Evolutionary conservation across 2,888 invertebrate genomes (phyloP).

Genomic region (Drosophila tripunctata): DNA sequence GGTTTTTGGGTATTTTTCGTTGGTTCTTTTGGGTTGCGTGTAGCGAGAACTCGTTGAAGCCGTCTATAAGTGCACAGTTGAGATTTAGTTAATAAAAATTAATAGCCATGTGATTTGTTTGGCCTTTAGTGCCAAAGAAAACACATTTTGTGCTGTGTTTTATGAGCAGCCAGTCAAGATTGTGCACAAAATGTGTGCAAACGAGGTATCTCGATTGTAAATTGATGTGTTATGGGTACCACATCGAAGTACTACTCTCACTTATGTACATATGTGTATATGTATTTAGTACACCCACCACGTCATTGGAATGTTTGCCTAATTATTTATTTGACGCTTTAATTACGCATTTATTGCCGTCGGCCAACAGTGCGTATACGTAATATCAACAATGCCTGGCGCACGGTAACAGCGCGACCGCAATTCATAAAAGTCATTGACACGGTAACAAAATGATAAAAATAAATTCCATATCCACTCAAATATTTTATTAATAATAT

Average conservation of each 20-base stretch:
- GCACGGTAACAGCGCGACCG: slow-evolving; percentile 34
- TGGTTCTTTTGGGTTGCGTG: slow-evolving; percentile 17
- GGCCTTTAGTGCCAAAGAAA: slow-evolving; percentile 47
- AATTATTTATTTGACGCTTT: slow-evolving; percentile 74
- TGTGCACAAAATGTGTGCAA: slow-evolving; percentile 42
- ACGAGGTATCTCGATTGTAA: slow-evolving; percentile 41
- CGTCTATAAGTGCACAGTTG: slow-evolving; percentile 50
- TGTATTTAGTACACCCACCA: slow-evolving; percentile 2
- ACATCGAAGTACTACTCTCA: slow-evolving; percentile 3
- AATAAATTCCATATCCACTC: slow-evolving; percentile 32
- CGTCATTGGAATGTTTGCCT: slow-evolving; percentile 39
- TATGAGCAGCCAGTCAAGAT: slow-evolving; percentile 31
- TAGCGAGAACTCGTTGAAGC: slow-evolving; percentile 28
- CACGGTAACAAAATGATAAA: slow-evolving; percentile 42
- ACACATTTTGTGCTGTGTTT: slow-evolving; percentile 43
- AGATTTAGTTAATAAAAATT: slow-evolving; percentile 76
- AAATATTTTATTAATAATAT: slow-evolving; percentile 29
- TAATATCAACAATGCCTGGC: slow-evolving; percentile 42
- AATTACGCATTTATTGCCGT: slow-evolving; percentile 69
- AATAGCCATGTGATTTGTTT: slow-evolving; percentile 74
- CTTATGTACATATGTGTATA: not conserved
- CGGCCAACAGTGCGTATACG: slow-evolving; percentile 56
- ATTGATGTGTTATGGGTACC: slow-evolving; percentile 35
- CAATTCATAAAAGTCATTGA: slow-evolving; percentile 61
- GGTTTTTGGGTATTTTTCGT: slow-evolving; percentile 12